Evolutionary conservation across 2,888 invertebrate genomes (phyloP).

Genomic region (Drosophila differens): DNA sequence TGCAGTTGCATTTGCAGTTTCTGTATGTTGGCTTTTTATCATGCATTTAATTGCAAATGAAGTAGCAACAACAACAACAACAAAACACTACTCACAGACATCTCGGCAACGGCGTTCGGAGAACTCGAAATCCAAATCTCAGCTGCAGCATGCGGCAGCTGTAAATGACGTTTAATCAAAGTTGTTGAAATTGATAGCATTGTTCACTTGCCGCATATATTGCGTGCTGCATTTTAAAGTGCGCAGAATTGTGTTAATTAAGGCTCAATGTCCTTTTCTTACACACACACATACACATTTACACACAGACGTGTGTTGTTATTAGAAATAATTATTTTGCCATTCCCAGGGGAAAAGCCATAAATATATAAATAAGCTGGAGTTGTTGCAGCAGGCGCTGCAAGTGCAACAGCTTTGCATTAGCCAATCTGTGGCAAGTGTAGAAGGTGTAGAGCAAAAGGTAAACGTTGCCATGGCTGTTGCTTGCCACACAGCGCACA

Average conservation of each 20-base stretch:
- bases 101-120: conserved; percentile 50
- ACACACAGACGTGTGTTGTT: conserved; percentile 13
- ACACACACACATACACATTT: neutral
- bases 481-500: conserved; percentile 31
- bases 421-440: conserved; percentile 50
- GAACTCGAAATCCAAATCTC: conserved; percentile 47
- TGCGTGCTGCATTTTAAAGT: conserved; percentile 72
- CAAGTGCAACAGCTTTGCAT: conserved; percentile 64
- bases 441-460: conserved; percentile 44
- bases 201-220: conserved; percentile 69
- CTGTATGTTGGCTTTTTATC: conserved; percentile 50
- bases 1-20: conserved; percentile 25
- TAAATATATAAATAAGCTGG: conserved; percentile 65
- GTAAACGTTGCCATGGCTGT: conserved; percentile 12
- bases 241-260: conserved; percentile 68
- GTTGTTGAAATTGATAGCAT: conserved; percentile 79
- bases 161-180: conserved; percentile 81
- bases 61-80: conserved; percentile 50
- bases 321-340: conserved; percentile 62
- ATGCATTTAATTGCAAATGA: conserved; percentile 79
- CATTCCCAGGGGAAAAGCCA: conserved; percentile 39
- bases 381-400: conserved; percentile 16
- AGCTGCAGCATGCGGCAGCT: conserved; percentile 52
- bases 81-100: conserved; percentile 51
- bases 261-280: conserved; percentile 34